A percentile compares a stretch with the other conserved stretches of the same genome.
Evolutionary conservation across 2,797 vertebrate species (phyloP).

Genomic region (Lepilemur ruficaudatus): DNA sequence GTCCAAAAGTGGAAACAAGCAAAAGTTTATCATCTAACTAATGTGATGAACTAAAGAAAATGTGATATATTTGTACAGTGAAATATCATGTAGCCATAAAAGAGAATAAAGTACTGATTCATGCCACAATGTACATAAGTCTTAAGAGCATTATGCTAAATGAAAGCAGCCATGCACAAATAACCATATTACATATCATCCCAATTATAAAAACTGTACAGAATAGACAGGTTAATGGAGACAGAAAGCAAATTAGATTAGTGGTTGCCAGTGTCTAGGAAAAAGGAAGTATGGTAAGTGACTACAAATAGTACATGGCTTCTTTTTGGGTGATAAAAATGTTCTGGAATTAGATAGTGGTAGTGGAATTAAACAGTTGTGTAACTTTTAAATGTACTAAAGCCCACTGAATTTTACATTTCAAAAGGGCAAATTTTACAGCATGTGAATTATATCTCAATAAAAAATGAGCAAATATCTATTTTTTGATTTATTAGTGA

Average conservation of each 20-base stretch:
- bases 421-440: neutral
- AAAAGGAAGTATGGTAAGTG: neutral
- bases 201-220: neutral
- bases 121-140: neutral
- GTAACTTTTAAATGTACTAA: neutral
- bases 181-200: neutral
- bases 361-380: neutral
- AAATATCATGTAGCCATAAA: neutral
- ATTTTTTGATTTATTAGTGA: neutral
- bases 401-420: neutral
- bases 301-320: neutral
- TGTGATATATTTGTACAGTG: neutral
- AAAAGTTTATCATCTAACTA: neutral
- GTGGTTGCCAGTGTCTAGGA: neutral
- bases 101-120: neutral
- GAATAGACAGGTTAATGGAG: neutral
- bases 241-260: neutral
- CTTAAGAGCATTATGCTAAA: neutral
- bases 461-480: neutral
- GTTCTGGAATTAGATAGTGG: neutral
- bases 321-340: neutral
- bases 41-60: neutral
- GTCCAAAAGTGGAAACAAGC: neutral
- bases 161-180: neutral
- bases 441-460: neutral